Evolutionary conservation across 1,140 invertebrate genomes (phyloP).

Genomic region (Panagrolaimus sp.): DNA sequence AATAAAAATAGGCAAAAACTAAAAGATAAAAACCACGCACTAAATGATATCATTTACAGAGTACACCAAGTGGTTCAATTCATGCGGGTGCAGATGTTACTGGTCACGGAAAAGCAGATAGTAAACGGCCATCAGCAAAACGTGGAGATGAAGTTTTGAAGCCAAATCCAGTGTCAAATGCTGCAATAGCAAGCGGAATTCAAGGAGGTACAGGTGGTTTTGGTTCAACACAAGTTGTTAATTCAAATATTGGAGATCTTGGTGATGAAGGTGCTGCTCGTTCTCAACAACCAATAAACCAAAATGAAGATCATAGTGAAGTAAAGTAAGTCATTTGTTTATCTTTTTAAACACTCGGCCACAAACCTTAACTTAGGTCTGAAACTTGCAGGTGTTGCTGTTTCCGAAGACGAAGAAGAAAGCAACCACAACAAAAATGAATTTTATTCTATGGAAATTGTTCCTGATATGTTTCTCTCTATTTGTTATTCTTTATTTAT

Average conservation of each 20-base stretch:
- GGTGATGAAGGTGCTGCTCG: constrained; percentile 35
- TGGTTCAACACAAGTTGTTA: constrained; percentile 49
- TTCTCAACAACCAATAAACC: constrained; percentile 24
- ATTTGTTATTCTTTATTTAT: too few relatives aligned
- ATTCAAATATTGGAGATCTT: constrained; percentile 8
- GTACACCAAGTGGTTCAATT: constrained; percentile 56
- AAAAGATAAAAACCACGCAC: too few relatives aligned
- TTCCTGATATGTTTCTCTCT: too few relatives aligned
- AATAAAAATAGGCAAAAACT: neutral
- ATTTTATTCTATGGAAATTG: too few relatives aligned
- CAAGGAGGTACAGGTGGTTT: constrained; percentile 38
- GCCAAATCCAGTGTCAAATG: constrained; percentile 22
- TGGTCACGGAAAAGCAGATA: constrained; percentile 28
- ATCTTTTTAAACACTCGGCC: neutral
- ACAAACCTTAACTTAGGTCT: constrained; percentile 13
- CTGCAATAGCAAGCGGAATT: constrained; percentile 11
- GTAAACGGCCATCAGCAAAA: constrained; percentile 36
- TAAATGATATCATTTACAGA: constrained; percentile 39
- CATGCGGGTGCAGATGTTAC: constrained; percentile 38
- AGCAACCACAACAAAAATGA: constrained; percentile 47
- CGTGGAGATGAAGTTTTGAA: constrained; percentile 25
- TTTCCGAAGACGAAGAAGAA: constrained; percentile 53
- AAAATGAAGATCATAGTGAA: constrained; percentile 54
- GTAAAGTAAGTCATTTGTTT: constrained; percentile 45
- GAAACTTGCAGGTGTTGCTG: constrained; percentile 51